phyloP scores from a whole-genome alignment of 2,888 invertebrate species.

The Chymomyza fuscimana region DNA sequence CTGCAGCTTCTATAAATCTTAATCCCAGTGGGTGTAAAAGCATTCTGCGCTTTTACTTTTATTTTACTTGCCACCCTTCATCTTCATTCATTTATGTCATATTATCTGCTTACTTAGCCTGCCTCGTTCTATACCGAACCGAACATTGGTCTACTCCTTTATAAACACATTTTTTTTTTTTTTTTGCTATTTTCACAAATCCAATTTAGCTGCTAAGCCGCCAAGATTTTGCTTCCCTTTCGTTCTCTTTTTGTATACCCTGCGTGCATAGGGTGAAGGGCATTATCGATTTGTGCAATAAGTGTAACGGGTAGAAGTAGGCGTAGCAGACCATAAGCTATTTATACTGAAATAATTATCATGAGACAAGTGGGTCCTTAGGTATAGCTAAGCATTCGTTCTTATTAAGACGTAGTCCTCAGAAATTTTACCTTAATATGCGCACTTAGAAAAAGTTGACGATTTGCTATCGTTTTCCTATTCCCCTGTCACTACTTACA shows the following conservation, averaged over 20 bases:
- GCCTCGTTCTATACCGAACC: conserved; percentile 1
- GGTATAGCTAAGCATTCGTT: too few species aligned
- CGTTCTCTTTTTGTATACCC: not conserved
- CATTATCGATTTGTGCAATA: too few species aligned
- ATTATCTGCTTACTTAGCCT: conserved; percentile 56
- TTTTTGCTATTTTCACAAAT: conserved; percentile 51
- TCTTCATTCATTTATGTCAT: conserved; percentile 49
- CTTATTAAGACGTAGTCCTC: too few species aligned
- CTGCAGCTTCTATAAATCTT: conserved; percentile 38
- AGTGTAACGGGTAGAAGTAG: not conserved
- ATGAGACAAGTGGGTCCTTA: too few species aligned
- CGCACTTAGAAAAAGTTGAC: too few species aligned
- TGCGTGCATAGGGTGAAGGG: too few species aligned
- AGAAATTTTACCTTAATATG: too few species aligned
- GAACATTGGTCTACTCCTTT: conserved; percentile 22
- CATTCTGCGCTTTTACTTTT: conserved; percentile 50
- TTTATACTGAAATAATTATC: too few species aligned
- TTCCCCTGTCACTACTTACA: too few species aligned
- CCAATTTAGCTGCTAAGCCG: conserved; percentile 73
- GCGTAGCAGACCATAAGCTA: too few species aligned
- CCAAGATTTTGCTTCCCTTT: conserved; percentile 40
- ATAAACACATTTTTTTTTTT: not conserved
- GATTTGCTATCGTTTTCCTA: too few species aligned
- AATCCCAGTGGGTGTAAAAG: conserved; percentile 41
- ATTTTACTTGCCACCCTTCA: conserved; percentile 21